phyloP scores from a whole-genome alignment of 2,113 vertebrate genomes.

The Carettochelys insculpta region DNA sequence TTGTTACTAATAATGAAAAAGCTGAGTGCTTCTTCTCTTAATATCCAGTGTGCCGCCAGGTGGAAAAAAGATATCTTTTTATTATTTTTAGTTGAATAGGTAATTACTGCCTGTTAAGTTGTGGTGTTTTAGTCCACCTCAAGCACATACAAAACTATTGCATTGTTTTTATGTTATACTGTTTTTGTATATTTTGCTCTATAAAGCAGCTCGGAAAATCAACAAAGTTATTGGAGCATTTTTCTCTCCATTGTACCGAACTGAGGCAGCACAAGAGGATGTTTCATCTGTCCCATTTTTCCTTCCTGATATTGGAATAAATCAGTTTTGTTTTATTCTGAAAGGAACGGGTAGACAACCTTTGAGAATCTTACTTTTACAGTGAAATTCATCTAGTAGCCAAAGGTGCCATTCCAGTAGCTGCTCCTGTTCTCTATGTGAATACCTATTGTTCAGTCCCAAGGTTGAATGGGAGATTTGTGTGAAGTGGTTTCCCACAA shows the following conservation, averaged over 20 bases:
- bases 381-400: slow-evolving; percentile 11
- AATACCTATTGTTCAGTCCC: slow-evolving; percentile 62
- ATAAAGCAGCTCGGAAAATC: neutral
- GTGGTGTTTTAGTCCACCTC: neutral
- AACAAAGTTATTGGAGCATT: neutral
- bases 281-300: neutral
- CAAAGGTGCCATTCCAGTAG: slow-evolving; percentile 66
- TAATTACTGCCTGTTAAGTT: neutral
- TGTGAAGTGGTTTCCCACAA: slow-evolving; percentile 77
- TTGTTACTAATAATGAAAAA: neutral
- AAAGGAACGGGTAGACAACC: no score
- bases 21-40: neutral
- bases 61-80: neutral
- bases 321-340: neutral
- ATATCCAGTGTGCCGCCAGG: neutral
- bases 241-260: neutral
- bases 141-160: neutral
- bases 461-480: slow-evolving; percentile 76
- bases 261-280: neutral
- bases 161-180: neutral
- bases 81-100: neutral
- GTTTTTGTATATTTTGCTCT: neutral
- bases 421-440: slow-evolving; percentile 61
- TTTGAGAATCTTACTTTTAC: neutral
- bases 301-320: neutral